Conservation (phyloP, 2,797 vertebrate genomes). For the Neomorphus geoffroyi region DNA sequence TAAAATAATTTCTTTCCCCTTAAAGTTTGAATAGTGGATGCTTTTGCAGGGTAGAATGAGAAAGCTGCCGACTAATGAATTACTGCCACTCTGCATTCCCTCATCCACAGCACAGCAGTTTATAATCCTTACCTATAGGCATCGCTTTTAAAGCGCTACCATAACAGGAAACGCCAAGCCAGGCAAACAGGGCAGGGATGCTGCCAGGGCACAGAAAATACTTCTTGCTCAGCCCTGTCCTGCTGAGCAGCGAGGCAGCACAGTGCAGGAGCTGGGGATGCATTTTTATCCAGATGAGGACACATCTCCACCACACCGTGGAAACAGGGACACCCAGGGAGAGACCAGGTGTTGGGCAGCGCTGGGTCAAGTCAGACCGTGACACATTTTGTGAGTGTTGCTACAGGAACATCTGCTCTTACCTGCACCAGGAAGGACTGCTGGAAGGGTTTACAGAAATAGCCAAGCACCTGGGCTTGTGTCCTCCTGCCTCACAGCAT, state of each 20-base stretch:
- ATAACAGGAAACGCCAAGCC: not conserved
- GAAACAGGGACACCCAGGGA: not conserved
- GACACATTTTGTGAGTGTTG: not conserved
- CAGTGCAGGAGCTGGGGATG: not conserved
- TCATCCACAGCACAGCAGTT: not conserved
- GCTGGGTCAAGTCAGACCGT: not conserved
- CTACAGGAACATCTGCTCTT: not conserved
- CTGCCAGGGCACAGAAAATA: not conserved
- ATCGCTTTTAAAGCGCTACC: not conserved
- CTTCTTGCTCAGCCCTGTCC: not conserved
- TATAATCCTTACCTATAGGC: not conserved
- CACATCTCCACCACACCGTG: accelerated
- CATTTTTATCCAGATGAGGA: not conserved
- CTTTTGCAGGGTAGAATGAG: not conserved
- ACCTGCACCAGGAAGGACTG: not conserved
- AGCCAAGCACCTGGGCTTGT: not conserved
- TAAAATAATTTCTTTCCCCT: not conserved
- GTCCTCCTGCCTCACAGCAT: not conserved
- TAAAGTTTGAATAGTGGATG: not conserved
- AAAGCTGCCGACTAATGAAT: not conserved
- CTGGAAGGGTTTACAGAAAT: not conserved
- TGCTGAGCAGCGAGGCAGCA: accelerated
- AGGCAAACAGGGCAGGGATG: accelerated
- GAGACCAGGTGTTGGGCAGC: not conserved
- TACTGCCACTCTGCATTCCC: not conserved